Evolutionary conservation across 2,888 invertebrate species (phyloP), one percentile per base, ranked within the genome.

Genomic region (Lasioglossum malachurum): DNA sequence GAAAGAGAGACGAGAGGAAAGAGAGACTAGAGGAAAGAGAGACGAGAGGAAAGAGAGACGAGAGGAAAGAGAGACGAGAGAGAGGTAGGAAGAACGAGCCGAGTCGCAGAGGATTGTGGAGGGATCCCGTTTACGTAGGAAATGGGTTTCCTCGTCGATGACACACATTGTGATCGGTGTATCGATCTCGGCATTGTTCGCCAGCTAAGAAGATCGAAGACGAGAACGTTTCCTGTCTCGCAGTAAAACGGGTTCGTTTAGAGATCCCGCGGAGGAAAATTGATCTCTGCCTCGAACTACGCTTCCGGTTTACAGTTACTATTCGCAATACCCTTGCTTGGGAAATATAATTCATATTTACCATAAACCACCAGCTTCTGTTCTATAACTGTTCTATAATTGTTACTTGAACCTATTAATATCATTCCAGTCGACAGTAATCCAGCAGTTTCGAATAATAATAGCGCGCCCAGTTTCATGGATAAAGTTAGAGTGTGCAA

Each of bases 141-240:
- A 90, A 90, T 90, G 78, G 84, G 80, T 86, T 90, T 71, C 78
- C 83, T 86, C 84, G 82, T 80, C 84, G 80, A 76, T 84, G 86
- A 84, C 84, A 74, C 67, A 78, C 76, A 46, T 38, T 77, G 75
- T 84, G 90, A 88, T 86, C 86, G 88, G 77, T 84, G 86, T 64
- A 64, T 86, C 84, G 90, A 90, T 80, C 84, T 86, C 77, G 67
- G 78, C 74, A 76, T 77, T 60, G 71, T 67, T 60, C 49, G 49
- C 57, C 76, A 14, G 64, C 67, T 35, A 72, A n/a, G 41, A 19
- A 44, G 82, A 31, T 46, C 74, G 38, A 82, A 82, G 60, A 46
- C 44, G 77, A 31, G 49, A 74, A 60, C n/a, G 38, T 77, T 69
- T 35, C 57, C 38, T 19, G 27, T 64, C 46, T 12, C n/a, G n/a